Evolutionary conservation across 2,797 vertebrate genomes (phyloP).

Genomic region (Tenualosa thibaudeaui): DNA sequence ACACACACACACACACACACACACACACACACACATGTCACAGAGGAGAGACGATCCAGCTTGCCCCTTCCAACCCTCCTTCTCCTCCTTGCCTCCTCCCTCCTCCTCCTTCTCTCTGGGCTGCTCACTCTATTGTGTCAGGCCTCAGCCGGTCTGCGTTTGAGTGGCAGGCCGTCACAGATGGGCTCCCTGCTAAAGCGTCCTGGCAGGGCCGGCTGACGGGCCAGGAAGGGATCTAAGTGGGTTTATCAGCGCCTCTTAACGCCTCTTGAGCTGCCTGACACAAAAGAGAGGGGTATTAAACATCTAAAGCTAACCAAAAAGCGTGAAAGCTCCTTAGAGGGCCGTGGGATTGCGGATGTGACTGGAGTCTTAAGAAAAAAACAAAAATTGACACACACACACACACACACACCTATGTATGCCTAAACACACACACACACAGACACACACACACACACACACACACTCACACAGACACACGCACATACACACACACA

Average conservation of each 20-base stretch:
- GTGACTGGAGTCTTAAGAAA: constrained; percentile 97
- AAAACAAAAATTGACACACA: background rate
- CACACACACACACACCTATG: background rate
- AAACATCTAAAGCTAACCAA: constrained; percentile 99
- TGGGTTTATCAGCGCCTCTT: constrained; percentile 99
- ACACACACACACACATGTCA: constrained; percentile 22
- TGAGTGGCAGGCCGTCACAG: constrained; percentile 99
- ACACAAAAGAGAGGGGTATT: constrained; percentile 99
- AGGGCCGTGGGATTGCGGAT: constrained; percentile 94
- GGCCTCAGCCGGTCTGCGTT: constrained; percentile 98
- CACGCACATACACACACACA: no score
- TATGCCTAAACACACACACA: background rate
- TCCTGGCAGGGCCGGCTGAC: constrained; percentile 97
- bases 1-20: constrained; percentile 24
- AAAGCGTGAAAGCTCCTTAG: constrained; percentile 99
- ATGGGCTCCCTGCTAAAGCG: constrained; percentile 99
- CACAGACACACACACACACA: background rate
- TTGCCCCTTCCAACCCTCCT: constrained; percentile 45
- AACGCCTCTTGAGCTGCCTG: constrained; percentile 97
- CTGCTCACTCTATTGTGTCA: constrained; percentile 96
- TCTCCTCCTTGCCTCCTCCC: background rate
- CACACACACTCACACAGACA: background rate
- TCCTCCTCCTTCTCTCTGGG: constrained; percentile 42
- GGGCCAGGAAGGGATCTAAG: constrained; percentile 99
- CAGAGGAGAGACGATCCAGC: constrained; percentile 34